Base-by-base conservation (phyloP, 2,113 vertebrate species). In the Forbesichthys agassizii region DNA sequence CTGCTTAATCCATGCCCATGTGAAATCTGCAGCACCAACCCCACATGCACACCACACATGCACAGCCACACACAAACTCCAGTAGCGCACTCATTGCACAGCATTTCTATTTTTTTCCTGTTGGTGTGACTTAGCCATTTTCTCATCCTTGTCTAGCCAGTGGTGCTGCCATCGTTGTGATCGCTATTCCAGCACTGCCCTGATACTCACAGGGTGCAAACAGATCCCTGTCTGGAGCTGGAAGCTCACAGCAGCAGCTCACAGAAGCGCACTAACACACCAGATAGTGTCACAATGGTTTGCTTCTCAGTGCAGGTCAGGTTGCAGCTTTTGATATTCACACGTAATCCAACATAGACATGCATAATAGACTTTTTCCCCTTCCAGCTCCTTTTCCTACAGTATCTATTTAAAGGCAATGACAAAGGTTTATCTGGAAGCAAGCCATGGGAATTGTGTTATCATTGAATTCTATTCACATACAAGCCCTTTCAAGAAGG, bases 71-170 rank as follows among this genome's bases (percentile, higher is more conserved):
- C 18, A 58, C 36, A 12, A 27, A 27, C 33, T 11, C 46, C 60
- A 2, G 8, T 47, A 68, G 47, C 14, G 46, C 51, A 64, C 56
- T 75, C 63, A 20, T 51, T 65, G 11, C 11, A 42, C 36, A 27
- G 60, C 46, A 66, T 59, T 73, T 63, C 61, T 68, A 59, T 64
- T 11, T 63, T 68, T 74, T 82, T 84, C 76, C 84, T n/a, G 68
- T 77, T 57, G 73, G 0, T 16, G 60, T 76, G 77, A 79, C 82
- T 60, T 12, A 70, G 61, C 70, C 70, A 68, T 84, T 66, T 61
- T 74, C 51, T 86, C 80, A 82, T 77, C 59, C 73, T 49, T 20
- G 72, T 80, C 81, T 83, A 68, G 77, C 53, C 84, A 71, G 68
- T 74, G 61, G 73, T 66, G 47, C 56, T 61, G 66, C 78, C 73